These are phyloP conservation scores for Dicentrarchus labrax DNA, from an alignment of 2,113 vertebrate genomes.

Conservation along the genomic window DNA sequence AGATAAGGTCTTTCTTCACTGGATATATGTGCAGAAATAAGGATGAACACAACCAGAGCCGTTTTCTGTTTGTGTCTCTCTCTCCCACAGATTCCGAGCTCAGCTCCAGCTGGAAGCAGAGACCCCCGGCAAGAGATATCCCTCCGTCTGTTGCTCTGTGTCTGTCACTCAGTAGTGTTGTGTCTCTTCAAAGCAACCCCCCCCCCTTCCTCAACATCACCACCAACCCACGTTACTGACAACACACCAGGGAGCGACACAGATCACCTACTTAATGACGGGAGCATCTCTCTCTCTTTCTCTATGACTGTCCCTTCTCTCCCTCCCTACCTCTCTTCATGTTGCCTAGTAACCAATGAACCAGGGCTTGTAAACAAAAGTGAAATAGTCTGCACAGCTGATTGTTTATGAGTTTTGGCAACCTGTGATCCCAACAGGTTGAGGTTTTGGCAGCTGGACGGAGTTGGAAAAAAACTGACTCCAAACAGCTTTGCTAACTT, in stretches of 20 bases:
- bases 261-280: constrained; percentile 45
- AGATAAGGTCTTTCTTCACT: neutral
- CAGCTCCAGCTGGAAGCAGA: constrained; percentile 55
- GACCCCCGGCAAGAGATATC: constrained; percentile 44
- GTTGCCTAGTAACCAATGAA: constrained; percentile 29
- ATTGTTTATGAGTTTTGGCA: constrained; percentile 27
- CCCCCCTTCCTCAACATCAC: constrained; percentile 2
- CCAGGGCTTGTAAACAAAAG: constrained; percentile 32
- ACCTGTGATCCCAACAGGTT: neutral
- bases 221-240: constrained; percentile 22
- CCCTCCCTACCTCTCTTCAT: neutral
- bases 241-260: constrained; percentile 42
- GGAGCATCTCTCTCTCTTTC: constrained; percentile 6
- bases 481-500: neutral
- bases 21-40: constrained; percentile 12
- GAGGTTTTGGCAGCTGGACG: constrained; percentile 3
- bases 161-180: constrained; percentile 61
- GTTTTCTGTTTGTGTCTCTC: neutral
- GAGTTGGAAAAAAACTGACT: neutral
- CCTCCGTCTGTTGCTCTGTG: constrained; percentile 43
- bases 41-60: constrained; percentile 4
- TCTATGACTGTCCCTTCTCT: neutral
- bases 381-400: constrained; percentile 13
- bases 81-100: constrained; percentile 21
- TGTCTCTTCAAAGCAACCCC: constrained; percentile 58